Evolutionary conservation across 2,797 vertebrate genomes (phyloP), one percentile per base, ranked within the genome.

Genomic region (Anabas testudineus): DNA sequence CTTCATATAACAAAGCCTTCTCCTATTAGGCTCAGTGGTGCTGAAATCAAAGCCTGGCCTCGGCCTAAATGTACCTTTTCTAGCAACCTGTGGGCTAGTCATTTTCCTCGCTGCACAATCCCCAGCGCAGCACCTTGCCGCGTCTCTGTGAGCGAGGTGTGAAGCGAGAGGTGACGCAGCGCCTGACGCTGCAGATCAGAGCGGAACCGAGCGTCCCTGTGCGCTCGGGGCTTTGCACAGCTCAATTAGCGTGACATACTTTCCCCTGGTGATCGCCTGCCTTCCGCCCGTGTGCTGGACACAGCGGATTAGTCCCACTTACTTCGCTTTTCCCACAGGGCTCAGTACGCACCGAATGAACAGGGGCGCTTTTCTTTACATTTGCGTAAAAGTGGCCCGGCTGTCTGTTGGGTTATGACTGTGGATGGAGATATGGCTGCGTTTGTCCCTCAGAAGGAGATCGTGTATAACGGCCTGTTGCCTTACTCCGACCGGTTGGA

Each of bases 391-490:
- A 37, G 66, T 37, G 64, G 63, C n/a, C 28, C 10, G 41, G 45
- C n/a, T 12, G 12, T 53, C 66, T 16, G 63, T 32, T 54, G 48
- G 75, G 48, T 75, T 30, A 94, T 93, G 91, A 87, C 84, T 24
- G 74, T 72, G 74, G 79, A 85, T 21, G 80, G 19, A 52, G 81
- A 82, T 24, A 65, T 61, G 74, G 69, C 15, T 0, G 88, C 63
- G 61, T 91, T 93, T 47, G 59, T 87, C 70, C 93, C 95, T n/a
- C 96, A 98, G 85, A 98, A 97, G 90, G 96, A 97, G 90, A 93
- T 97, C 42, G 95, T 96, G 42, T 99, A 98, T 75, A 99, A 98
- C 87, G 91, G 90, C 69, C 92, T 99, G 73, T 90, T 99, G 83
- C 97, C 97, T 49, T 99, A 99, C 64, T 90, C 94, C 0, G 94